Percentiles rank a stretch among this genome's conserved stretches.
Evolutionary conservation across 2,113 vertebrate species (phyloP).

Genomic region (Empidonax alnorum): DNA sequence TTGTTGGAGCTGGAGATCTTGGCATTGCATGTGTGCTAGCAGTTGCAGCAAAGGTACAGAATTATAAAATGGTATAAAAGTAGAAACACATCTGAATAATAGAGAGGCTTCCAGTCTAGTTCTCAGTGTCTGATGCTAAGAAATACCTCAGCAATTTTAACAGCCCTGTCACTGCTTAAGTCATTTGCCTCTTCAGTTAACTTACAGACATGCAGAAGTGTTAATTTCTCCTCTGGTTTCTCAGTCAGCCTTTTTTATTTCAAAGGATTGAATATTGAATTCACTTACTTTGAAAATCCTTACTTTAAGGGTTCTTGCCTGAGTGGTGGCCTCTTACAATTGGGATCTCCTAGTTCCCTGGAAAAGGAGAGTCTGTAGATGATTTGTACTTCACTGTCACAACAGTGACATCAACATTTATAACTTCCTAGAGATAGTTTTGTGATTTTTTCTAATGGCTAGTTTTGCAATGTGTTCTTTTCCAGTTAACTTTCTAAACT

Average conservation of each 20-base stretch:
- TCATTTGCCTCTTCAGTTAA: not conserved
- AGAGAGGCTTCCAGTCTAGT: not conserved
- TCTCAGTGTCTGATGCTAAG: not conserved
- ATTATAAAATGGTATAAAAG: not conserved
- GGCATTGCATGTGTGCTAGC: constrained; percentile 89
- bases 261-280: not conserved
- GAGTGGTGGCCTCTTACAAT: not conserved
- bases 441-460: not conserved
- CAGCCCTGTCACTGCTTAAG: not conserved
- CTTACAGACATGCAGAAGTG: rapidly evolving
- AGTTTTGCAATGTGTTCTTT: not conserved
- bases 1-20: constrained; percentile 92
- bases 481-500: not conserved
- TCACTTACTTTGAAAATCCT: not conserved
- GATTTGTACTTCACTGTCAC: not conserved
- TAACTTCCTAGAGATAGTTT: not conserved
- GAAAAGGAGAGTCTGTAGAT: not conserved
- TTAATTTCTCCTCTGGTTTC: not conserved
- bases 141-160: not conserved
- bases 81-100: not conserved
- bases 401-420: not conserved
- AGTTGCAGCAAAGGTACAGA: constrained; percentile 87
- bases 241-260: not conserved
- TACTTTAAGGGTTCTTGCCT: not conserved
- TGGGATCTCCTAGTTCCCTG: not conserved